Evolutionary conservation across 2,888 invertebrate species (phyloP).

Genomic region (Scrobipalpa atriplicella): DNA sequence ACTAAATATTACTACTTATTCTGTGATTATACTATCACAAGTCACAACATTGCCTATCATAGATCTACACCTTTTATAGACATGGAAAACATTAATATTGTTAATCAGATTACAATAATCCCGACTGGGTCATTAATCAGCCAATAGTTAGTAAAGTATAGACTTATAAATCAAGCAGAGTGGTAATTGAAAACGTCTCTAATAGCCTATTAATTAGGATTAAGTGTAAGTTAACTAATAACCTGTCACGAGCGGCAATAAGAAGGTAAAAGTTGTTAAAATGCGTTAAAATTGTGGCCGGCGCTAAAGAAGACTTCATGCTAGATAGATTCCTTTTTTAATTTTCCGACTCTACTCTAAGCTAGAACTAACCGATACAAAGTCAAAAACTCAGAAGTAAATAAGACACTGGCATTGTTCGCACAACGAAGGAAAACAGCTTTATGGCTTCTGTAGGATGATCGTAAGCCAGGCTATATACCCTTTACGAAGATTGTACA

Average conservation of each 20-base stretch:
- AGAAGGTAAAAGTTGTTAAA: slow-evolving; percentile 44
- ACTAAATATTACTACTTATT: no score
- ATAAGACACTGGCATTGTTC: no score
- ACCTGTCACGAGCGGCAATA: slow-evolving; percentile 57
- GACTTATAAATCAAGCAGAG: slow-evolving; percentile 67
- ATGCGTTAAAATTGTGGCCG: slow-evolving; percentile 40
- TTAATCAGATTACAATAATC: slow-evolving; percentile 60
- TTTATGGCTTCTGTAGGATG: no score
- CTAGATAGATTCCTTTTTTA: no score
- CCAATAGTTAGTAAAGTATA: slow-evolving; percentile 53
- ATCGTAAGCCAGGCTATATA: no score
- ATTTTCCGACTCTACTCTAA: no score
- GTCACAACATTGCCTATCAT: slow-evolving; percentile 29
- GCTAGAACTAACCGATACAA: no score
- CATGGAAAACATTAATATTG: slow-evolving; percentile 47
- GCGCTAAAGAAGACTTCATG: slow-evolving; percentile 34
- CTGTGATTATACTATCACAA: slow-evolving; percentile 6
- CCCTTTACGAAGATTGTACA: no score
- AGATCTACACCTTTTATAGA: slow-evolving; percentile 34
- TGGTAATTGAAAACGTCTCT: slow-evolving; percentile 77
- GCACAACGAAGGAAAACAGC: no score
- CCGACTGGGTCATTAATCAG: slow-evolving; percentile 55
- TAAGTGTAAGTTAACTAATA: slow-evolving; percentile 68
- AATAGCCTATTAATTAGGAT: slow-evolving; percentile 78
- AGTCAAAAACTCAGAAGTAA: no score